Base-by-base conservation (phyloP, 1,140 invertebrate species). In the Drosophila insularis region DNA sequence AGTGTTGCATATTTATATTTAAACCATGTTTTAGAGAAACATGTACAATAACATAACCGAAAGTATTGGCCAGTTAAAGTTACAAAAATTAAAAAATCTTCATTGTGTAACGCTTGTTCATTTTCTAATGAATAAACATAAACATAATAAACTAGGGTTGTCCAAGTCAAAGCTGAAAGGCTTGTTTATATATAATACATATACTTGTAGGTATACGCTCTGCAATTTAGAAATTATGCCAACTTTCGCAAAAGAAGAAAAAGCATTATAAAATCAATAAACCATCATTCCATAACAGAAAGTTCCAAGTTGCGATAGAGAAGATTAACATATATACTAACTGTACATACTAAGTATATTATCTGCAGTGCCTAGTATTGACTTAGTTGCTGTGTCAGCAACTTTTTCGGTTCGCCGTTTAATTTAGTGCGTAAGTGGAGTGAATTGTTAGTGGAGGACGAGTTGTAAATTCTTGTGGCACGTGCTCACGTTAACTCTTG, bases 371-470 rank as follows among this genome's bases (percentile, higher is more conserved):
- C 66, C 56, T 62, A 58, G 50, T 64, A 67, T 46, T 77, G 54
- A 65, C 73, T 77, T 56, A 76, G 72, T 75, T 53, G 72, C 61
- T 77, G 74, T 76, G 73, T 77, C 74, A 77, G 74, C 74, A 76
- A 62, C 31, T 35, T 58, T 58, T 17, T 17, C 3, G 14, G 8
- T 21, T 19, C 19, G 55, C 32, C 55, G 4, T 58, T 58, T 58
- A 58, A 58, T 58, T 58, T 58, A 62, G 59, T 39, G 62, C 40
- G 62, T 35, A 75, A 69, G 65, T 31, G 54, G 53, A 69, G 68
- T 59, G 64, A 63, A 63, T 59, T 59, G 39, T 40, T 40, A 37
- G 31, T 58, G 32, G 23, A 14, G 35, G 35, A 37, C 35, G 10
- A 32, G 10, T 37, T 23, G 32, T 10, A 61, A 70, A 65, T 67